Base-by-base conservation (phyloP, 1,140 invertebrate genomes). In the Drosophila kanapiae region DNA sequence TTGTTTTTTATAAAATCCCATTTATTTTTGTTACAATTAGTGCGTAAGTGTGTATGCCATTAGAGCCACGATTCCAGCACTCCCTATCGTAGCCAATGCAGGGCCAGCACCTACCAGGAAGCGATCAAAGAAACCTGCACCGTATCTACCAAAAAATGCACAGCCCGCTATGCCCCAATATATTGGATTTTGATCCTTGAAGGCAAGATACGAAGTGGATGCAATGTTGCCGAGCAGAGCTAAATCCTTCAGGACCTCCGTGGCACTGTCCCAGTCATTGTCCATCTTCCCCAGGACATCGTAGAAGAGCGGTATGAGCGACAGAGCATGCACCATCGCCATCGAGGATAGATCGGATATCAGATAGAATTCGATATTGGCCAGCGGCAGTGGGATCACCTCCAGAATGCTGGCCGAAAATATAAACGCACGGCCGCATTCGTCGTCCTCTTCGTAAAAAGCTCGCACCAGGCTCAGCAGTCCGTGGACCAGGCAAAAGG, bases 401-500 rank as follows among this genome's bases (percentile, higher is more conserved):
- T 78, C 75, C 35, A 79, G 63, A 18, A 86, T 69, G 49, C 51
- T 62, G 6, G 58, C 48, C 7, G 82, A 80, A 14, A 85, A 63
- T 6, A 43, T 7, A 10, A 47, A 78, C 2, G 68, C 38, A 10
- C 67, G 72, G 0, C 47, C 38, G n/a, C 82, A 72, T 6, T 68
- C 75, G 0, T 75, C 75, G 0, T 35, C 8, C 5, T 81, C 82
- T 0, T 54, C 53, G n/a, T 47, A 3, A 0, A 56, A 9, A 9
- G 37, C 13, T 6, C 48, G 79, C 13, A 78, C 47, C 13, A 91
- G 29, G 8, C 63, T 48, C 13, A 88, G 23, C 54, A 83, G 8
- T 9, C 87, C 88, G 33, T 91, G 90, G 2, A 83, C 65, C 3
- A 91, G 57, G 13, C 74, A 63, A 11, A 92, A 80, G 0, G 83